phyloP scores from a whole-genome alignment of 2,888 invertebrate species.

The Nephrotoma flavescens region DNA sequence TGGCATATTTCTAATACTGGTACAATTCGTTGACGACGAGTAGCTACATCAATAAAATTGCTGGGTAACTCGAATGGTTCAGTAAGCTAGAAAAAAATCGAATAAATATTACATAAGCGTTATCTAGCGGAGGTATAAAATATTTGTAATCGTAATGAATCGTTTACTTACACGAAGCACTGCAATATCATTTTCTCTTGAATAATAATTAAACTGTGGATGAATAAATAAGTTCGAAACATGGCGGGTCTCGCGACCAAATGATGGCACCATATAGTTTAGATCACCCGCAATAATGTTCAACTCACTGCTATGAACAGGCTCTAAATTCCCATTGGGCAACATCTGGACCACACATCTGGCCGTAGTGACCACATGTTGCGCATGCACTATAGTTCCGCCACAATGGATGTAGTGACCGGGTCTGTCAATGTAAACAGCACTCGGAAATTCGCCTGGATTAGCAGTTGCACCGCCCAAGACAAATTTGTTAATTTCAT shows the following conservation, averaged over 20 bases:
- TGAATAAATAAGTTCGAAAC: slow-evolving; percentile 9
- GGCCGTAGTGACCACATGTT: slow-evolving; percentile 10
- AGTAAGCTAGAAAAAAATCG: slow-evolving; percentile 1
- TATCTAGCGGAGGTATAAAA: neutral
- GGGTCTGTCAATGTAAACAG: neutral
- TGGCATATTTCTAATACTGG: slow-evolving; percentile 5
- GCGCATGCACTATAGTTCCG: slow-evolving; percentile 7
- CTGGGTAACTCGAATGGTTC: slow-evolving; percentile 2
- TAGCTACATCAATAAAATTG: slow-evolving; percentile 9
- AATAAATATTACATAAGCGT: neutral
- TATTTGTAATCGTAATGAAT: too few species aligned
- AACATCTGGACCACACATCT: slow-evolving; percentile 5
- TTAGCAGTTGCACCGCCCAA: neutral
- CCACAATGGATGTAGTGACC: neutral
- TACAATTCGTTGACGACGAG: slow-evolving; percentile 9
- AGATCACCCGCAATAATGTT: slow-evolving; percentile 11
- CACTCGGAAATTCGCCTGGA: slow-evolving; percentile 7
- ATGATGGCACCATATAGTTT: slow-evolving; percentile 6
- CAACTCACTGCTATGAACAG: slow-evolving; percentile 8
- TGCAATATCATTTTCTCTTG: slow-evolving; percentile 7
- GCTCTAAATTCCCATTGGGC: neutral
- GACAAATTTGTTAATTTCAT: neutral
- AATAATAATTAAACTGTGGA: slow-evolving; percentile 7
- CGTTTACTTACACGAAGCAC: slow-evolving; percentile 4
- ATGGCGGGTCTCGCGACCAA: slow-evolving; percentile 7